Evolutionary conservation across 2,113 vertebrate genomes (phyloP), one percentile per base, ranked within the genome.

Genomic region (Rhynchomys soricoides): DNA sequence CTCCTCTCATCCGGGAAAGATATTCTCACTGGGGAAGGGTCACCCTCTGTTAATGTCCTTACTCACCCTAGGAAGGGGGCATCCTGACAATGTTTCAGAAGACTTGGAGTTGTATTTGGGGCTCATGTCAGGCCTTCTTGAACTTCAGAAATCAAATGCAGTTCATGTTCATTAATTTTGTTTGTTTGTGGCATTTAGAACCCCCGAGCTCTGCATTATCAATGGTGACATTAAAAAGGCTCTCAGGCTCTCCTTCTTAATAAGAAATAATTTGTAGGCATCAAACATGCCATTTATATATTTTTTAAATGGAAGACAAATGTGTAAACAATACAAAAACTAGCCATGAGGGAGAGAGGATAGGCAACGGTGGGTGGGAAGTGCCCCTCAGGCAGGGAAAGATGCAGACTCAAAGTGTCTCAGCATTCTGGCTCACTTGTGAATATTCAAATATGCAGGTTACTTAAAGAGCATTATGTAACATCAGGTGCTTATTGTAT

Each of bases 171-270:
- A 77, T 86, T 59, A 37, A 43, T 68, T 92, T 50, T 43, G 43
- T 91, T 77, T 87, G 50, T 48, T 64, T 50, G 85, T 93, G 50
- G 48, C 48, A 45, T 90, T 90, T 81, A 75, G 90, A 87, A 43
- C 91, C 62, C 77, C 70, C 50, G 86, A 75, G 71, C 57, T 94
- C 96, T 89, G 17, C 83, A 34, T 90, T 90, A 75, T 45, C 79
- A 70, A 86, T 87, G 68, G 40, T 59, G 45, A 91, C 70, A 87
- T 93, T 48, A 71, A 79, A 82, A 95, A 79, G 66, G 13, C 40
- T 50, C 21, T 93, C 75, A 85, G 55, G 24, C 37, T 74, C 86
- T 15, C 17, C 48, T 43, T 89, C 89, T 95, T 88, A 88, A 82
- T 50, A 66, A 90, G 57, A 43, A 85, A 85, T 17, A 37, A 10